Base-by-base conservation (phyloP, 2,888 invertebrate species). In the Tinea pellionella region DNA sequence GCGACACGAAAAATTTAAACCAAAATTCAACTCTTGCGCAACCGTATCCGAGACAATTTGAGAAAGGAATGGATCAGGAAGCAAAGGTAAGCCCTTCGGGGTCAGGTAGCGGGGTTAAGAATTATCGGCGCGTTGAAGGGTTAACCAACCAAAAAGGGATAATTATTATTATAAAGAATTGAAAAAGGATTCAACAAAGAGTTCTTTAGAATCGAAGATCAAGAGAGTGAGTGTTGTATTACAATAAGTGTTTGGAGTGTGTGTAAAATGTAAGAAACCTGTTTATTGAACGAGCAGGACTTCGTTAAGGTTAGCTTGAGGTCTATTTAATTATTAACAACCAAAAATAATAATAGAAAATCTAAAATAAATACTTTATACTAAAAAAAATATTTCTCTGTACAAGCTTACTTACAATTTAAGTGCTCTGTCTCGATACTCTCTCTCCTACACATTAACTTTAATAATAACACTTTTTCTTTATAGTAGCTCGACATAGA, bases 31-130 rank as follows among this genome's bases (percentile, higher is more conserved):
- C 47, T 47, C 47, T 41, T 55, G 58, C 59, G 60, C 58, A 61
- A 51, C 84, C 85, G 82, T 74, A 67, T 73, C 67, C 72, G 70
- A 75, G 76, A 77, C 74, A 72, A 74, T 72, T 76, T 71, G 67
- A 72, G 69, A 72, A 81, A 77, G 77, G 80, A 85, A 86, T 85
- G 86, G 77, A 80, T 81, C 78, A 82, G 84, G 84, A 85, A 85
- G 77, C 78, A 72, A 78, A 74, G 74, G 73, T 55, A 19, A 43
- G 15, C 72, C 69, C 69, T 72, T 66, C 66, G 72, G 78, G 83
- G 84, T 86, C 86, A 86, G 87, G 87, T 87, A 85, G 83, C 79
- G 72, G 75, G 74, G 69, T 73, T 79, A 81, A 84, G 85, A 83
- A 80, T 82, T 79, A 80, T 71, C 71, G 74, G 69, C 75, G 80